phyloP scores from a whole-genome alignment of 2,888 invertebrate genomes.

The Drosophila prostipennis region DNA sequence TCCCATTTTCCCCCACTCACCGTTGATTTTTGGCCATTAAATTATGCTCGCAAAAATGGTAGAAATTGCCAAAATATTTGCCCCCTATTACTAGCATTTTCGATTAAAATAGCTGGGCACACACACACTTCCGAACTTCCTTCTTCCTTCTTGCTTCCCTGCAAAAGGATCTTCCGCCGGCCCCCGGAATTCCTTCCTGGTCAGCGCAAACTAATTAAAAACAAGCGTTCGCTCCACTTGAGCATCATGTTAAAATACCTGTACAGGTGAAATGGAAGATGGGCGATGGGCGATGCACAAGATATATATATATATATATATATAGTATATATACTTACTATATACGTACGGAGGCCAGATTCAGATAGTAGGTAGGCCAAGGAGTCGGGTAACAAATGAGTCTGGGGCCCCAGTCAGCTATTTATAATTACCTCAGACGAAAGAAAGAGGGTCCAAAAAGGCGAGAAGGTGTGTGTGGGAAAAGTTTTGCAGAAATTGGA shows the following conservation, averaged over 20 bases:
- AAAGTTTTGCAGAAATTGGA: constrained; percentile 22
- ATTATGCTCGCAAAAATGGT: constrained; percentile 56
- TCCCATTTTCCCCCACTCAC: not conserved
- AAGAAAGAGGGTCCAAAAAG: not conserved
- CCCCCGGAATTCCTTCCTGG: constrained; percentile 53
- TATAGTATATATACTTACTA: not conserved
- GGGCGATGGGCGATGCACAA: not conserved
- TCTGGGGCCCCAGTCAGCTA: constrained; percentile 59
- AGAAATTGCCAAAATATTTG: constrained; percentile 60
- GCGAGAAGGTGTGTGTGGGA: not conserved
- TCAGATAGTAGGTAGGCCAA: constrained; percentile 9
- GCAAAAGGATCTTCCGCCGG: constrained; percentile 7
- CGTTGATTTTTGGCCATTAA: constrained; percentile 24
- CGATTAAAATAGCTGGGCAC: constrained; percentile 66
- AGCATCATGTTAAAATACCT: constrained; percentile 57
- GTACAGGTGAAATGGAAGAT: constrained; percentile 13
- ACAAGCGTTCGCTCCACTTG: constrained; percentile 68
- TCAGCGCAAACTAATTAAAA: constrained; percentile 73
- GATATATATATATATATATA: no score
- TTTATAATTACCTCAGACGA: constrained; percentile 70
- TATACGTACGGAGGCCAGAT: no score
- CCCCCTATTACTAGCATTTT: constrained; percentile 56
- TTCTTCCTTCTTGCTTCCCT: not conserved
- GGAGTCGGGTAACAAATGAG: constrained; percentile 40
- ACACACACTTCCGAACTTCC: constrained; percentile 13